Evolutionary conservation across 2,113 vertebrate genomes (phyloP), one percentile per base, ranked within the genome.

Genomic region (Prietella phreatophila): DNA sequence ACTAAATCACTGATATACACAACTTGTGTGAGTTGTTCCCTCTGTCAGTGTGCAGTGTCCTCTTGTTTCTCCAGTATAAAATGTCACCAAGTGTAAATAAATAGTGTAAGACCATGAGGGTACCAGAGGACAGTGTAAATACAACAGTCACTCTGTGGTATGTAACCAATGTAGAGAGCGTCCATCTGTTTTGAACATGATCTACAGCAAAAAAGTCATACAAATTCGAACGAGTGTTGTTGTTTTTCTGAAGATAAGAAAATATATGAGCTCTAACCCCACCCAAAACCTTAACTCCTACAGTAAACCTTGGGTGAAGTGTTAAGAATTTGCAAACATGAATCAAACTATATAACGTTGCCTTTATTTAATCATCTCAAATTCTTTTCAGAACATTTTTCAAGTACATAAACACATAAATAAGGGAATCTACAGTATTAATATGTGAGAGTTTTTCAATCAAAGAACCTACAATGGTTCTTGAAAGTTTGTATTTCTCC

Each of bases 31-130:
- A 27, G 25, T 75, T 56, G 60, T 60, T 55, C 58, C 65, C 67
- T 83, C 61, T 47, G 67, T 83, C 60, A 87, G 69, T 83, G n/a
- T n/a, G 30, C 27, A 19, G 6, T 73, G 80, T 85, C 56, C 56
- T 76, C 53, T 42, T 33, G 30, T 73, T 30, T 55, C 55, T 73
- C 55, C 25, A 83, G 85, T 73, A 58, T 65, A 58, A 47, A 47
- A 33, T 87, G 80, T 83, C 65, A 83, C 50, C 42, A 65, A 87
- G 69, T 63, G 81, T 83, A 83, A 87, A 87, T 60, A 87, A 56
- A 47, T 58, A 69, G 65, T 17, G 3, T 15, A 80, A 61, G 60
- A 61, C 47, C 56, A 36, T 39, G 42, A 25, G 63, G 79, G 76
- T 30, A 50, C 76, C 50, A 82, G 30, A 82, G 80, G 65, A 82